A percentile compares a stretch with the other conserved stretches of the same genome.
Evolutionary conservation across 2,113 vertebrate species (phyloP).

Genomic region (Atractosteus spatula): DNA sequence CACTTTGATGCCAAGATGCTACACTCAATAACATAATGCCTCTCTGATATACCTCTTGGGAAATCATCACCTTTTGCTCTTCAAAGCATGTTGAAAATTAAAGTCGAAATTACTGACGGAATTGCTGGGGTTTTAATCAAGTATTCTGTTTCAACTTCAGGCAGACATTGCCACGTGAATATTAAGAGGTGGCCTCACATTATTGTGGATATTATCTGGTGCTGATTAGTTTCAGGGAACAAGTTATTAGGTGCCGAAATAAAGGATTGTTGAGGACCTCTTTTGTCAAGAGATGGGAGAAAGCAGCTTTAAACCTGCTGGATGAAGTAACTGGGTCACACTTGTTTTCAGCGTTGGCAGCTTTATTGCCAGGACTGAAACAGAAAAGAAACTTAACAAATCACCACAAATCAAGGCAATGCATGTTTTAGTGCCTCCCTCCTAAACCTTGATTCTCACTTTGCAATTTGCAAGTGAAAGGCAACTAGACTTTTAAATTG

Average conservation of each 20-base stretch:
- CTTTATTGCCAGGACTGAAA: constrained; percentile 26
- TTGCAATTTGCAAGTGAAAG: constrained; percentile 30
- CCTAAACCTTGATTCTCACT: constrained; percentile 27
- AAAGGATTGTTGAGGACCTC: constrained; percentile 22
- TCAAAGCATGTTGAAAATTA: constrained; percentile 58
- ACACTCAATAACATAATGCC: constrained; percentile 36
- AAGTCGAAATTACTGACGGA: constrained; percentile 61
- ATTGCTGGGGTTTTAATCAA: constrained; percentile 76
- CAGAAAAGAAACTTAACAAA: constrained; percentile 25
- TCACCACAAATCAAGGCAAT: constrained; percentile 8
- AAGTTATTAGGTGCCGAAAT: constrained; percentile 41
- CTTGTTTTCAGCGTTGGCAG: constrained; percentile 26
- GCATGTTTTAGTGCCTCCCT: constrained; percentile 9
- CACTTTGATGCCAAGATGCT: constrained; percentile 44
- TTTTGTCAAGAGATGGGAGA: constrained; percentile 24
- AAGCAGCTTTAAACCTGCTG: constrained; percentile 30
- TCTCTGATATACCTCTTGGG: constrained; percentile 61
- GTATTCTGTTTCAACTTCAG: constrained; percentile 78
- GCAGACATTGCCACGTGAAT: constrained; percentile 60
- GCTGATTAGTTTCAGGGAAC: constrained; percentile 50
- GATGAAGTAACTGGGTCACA: constrained; percentile 52
- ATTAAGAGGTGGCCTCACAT: constrained; percentile 57
- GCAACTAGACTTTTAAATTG: constrained; percentile 17
- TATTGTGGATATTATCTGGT: constrained; percentile 61
- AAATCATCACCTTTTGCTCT: constrained; percentile 75